Conservation (phyloP, 2,797 vertebrate species). For the Cirrhinus mrigala region DNA sequence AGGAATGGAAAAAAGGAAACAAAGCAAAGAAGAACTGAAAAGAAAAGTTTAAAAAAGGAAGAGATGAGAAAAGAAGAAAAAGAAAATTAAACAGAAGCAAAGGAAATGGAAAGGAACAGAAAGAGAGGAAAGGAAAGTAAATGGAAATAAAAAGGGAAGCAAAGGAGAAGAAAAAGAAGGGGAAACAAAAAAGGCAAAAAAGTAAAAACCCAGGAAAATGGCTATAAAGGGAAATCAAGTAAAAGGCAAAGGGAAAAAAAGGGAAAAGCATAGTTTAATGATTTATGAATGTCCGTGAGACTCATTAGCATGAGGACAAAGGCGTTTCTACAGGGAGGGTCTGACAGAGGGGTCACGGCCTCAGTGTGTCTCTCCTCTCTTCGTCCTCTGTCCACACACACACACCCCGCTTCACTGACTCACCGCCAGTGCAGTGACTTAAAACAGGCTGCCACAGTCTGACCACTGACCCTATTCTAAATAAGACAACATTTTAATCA, state of each 20-base stretch:
- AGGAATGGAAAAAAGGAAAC: not conserved
- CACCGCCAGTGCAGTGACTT: not conserved
- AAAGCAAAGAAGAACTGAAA: not conserved
- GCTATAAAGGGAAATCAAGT: not conserved
- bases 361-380: constrained; percentile 3
- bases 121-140: not conserved
- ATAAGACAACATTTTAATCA: not conserved
- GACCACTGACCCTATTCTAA: not conserved
- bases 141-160: not conserved
- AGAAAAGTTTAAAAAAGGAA: not conserved
- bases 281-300: constrained; percentile 44
- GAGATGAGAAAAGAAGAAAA: not conserved
- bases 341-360: constrained; percentile 34
- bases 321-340: constrained; percentile 13
- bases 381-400: not conserved
- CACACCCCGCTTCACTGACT: not conserved
- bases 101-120: not conserved
- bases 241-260: not conserved
- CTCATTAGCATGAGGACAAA: constrained; percentile 46
- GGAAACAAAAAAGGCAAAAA: not conserved
- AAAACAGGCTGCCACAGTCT: not conserved
- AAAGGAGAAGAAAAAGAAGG: no score
- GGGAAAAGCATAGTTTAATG: not conserved
- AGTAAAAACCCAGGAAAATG: not conserved
- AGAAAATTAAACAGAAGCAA: not conserved